Conservation (phyloP, 1,140 invertebrate genomes). For the Philaenus spumarius region DNA sequence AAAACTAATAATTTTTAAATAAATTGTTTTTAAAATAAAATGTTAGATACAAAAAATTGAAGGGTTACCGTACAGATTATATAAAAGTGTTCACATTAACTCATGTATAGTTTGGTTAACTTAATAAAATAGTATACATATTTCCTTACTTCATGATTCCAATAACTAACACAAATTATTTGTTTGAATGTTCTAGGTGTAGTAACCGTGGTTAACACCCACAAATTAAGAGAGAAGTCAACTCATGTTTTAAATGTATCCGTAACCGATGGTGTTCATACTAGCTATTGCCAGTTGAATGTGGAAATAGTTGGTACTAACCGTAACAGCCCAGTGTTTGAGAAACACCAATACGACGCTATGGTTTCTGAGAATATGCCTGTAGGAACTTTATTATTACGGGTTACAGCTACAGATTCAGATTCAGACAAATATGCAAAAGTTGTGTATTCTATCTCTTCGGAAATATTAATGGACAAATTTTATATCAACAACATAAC, state of each 20-base stretch:
- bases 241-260: slow-evolving; percentile 69
- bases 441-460: slow-evolving; percentile 65
- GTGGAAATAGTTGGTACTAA: slow-evolving; percentile 76
- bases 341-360: slow-evolving; percentile 64
- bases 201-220: slow-evolving; percentile 50
- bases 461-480: slow-evolving; percentile 62
- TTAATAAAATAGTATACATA: no score
- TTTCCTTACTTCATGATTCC: no score
- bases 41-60: no score
- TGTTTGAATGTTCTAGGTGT: slow-evolving; percentile 38
- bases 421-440: neutral
- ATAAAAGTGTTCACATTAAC: no score
- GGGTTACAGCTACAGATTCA: slow-evolving; percentile 64
- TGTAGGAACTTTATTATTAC: slow-evolving; percentile 61
- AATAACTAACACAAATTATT: no score
- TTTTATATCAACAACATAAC: slow-evolving; percentile 71
- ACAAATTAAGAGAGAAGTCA: slow-evolving; percentile 45
- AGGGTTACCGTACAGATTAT: no score
- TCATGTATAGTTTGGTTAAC: no score
- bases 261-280: slow-evolving; percentile 87
- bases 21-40: no score
- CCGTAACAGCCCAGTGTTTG: slow-evolving; percentile 67
- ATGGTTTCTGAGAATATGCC: slow-evolving; percentile 70
- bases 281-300: slow-evolving; percentile 70
- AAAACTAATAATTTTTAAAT: no score